Evolutionary conservation across 2,888 invertebrate genomes (phyloP).

Genomic region (Sminthurides aquaticus): DNA sequence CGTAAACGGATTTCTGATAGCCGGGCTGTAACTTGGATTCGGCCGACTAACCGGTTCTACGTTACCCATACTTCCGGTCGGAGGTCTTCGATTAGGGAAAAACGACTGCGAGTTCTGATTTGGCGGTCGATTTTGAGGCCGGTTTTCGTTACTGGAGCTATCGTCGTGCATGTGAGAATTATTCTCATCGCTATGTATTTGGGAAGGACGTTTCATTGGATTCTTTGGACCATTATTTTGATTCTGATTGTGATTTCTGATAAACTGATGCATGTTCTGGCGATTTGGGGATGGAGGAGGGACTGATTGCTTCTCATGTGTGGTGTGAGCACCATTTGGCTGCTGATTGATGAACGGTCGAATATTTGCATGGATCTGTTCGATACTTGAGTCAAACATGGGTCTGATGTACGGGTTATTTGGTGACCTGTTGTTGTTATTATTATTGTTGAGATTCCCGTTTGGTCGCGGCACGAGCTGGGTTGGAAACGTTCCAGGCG

Average conservation of each 20-base stretch:
- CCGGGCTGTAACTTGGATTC: background rate
- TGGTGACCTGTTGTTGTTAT: background rate
- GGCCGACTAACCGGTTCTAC: background rate
- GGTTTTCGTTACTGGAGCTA: background rate
- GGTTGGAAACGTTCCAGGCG: background rate
- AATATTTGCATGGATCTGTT: constrained; percentile 3
- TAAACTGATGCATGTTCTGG: background rate
- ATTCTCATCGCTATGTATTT: constrained; percentile 11
- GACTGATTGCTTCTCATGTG: background rate
- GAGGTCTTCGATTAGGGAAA: constrained; percentile 16
- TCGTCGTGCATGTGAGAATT: background rate
- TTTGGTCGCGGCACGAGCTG: background rate
- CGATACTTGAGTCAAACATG: constrained; percentile 1
- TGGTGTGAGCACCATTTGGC: background rate
- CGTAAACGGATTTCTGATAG: constrained; percentile 3
- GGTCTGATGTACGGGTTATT: background rate
- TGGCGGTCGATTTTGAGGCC: background rate
- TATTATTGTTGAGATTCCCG: background rate
- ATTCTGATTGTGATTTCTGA: background rate
- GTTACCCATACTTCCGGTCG: background rate
- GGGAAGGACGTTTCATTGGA: background rate
- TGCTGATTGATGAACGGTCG: constrained; percentile 3
- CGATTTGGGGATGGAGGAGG: background rate
- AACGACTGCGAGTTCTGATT: constrained; percentile 1
- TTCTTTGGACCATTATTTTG: background rate